Conservation (phyloP, 2,888 invertebrate species). For the Trissoscelio sp. region DNA sequence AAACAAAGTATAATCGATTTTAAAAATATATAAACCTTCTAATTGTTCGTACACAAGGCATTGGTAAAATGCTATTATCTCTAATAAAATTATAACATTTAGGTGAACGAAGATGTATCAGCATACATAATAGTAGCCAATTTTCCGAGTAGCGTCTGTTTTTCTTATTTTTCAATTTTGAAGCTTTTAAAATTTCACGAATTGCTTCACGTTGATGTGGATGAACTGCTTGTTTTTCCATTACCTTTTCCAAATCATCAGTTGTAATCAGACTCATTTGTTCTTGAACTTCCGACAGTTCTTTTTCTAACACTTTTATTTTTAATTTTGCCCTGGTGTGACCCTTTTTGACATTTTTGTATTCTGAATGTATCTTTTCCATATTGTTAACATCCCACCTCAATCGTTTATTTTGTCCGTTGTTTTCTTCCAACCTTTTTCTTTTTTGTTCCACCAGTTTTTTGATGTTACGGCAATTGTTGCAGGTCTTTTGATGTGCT, state of each 20-base stretch:
- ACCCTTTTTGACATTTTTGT: background rate
- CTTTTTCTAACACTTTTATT: background rate
- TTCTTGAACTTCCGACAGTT: background rate
- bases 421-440: background rate
- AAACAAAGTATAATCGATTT: no score
- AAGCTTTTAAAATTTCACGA: background rate
- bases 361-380: background rate
- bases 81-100: slow-evolving; percentile 1
- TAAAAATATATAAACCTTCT: background rate
- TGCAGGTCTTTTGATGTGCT: background rate
- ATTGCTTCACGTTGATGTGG: background rate
- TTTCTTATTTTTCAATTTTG: background rate
- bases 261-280: background rate
- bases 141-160: slow-evolving; percentile 3
- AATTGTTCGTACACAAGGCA: slow-evolving; percentile 1
- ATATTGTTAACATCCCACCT: background rate
- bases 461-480: background rate
- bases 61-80: slow-evolving; percentile 16
- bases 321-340: background rate
- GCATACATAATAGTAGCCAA: slow-evolving; percentile 5
- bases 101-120: slow-evolving; percentile 14
- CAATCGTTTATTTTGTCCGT: background rate
- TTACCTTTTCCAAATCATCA: background rate
- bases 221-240: background rate
- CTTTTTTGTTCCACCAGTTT: background rate